phyloP scores from a whole-genome alignment of 1,140 invertebrate species.

The Calephelis virginiensis region DNA sequence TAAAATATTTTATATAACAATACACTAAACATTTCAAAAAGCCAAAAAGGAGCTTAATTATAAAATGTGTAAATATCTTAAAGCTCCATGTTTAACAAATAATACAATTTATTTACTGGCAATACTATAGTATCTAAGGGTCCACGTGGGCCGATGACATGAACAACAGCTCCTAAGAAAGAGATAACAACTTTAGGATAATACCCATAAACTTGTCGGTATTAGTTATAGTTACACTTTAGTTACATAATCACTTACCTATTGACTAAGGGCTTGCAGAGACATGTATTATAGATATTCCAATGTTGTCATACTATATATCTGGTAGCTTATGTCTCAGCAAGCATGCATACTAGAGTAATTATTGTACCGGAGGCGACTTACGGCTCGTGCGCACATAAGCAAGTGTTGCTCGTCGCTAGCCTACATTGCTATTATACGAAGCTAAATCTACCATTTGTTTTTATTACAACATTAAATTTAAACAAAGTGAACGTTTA shows the following conservation, averaged over 20 bases:
- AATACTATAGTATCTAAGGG: conserved; percentile 30
- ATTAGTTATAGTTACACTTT: conserved; percentile 49
- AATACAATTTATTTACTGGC: conserved; percentile 18
- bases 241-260: conserved; percentile 46
- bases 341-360: conserved; percentile 51
- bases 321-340: conserved; percentile 34
- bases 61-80: conserved; percentile 14
- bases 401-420: conserved; percentile 42
- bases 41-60: conserved; percentile 12
- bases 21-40: conserved; percentile 11
- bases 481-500: conserved; percentile 33
- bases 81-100: conserved; percentile 14
- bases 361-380: conserved; percentile 60
- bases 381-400: conserved; percentile 44
- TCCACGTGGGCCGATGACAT: conserved; percentile 47
- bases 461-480: conserved; percentile 35
- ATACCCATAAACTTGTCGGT: conserved; percentile 63
- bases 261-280: conserved; percentile 48
- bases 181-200: conserved; percentile 74
- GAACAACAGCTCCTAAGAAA: conserved; percentile 76
- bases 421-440: conserved; percentile 36
- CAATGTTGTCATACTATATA: conserved; percentile 29
- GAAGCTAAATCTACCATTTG: conserved; percentile 40
- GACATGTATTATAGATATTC: conserved; percentile 30
- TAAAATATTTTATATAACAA: conserved; percentile 11